Evolutionary conservation across 2,113 vertebrate species (phyloP).

Genomic region (Leptobrachium ailaonicum): DNA sequence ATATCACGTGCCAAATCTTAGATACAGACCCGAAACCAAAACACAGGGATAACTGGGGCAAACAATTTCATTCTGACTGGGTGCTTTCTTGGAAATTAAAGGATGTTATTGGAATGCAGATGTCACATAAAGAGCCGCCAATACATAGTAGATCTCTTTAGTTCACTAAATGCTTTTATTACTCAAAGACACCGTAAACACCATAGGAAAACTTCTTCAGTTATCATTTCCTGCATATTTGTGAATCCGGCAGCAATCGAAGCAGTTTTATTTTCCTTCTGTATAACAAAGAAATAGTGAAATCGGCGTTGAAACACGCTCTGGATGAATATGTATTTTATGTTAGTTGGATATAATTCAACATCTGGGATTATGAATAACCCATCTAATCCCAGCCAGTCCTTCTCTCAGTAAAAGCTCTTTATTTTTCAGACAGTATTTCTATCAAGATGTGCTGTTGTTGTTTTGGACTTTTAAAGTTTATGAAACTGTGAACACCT

Average conservation of each 20-base stretch:
- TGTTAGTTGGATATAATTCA: slow-evolving; percentile 41
- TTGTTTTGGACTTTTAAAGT: slow-evolving; percentile 28
- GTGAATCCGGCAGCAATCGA: slow-evolving; percentile 9
- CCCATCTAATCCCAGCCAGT: slow-evolving; percentile 44
- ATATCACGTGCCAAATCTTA: too few species aligned
- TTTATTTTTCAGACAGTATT: slow-evolving; percentile 44
- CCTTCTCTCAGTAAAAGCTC: slow-evolving; percentile 17
- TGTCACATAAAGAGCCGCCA: slow-evolving; percentile 39
- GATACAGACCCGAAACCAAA: background rate
- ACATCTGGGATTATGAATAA: slow-evolving; percentile 51
- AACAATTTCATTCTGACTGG: slow-evolving; percentile 23
- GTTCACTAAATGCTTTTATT: slow-evolving; percentile 30
- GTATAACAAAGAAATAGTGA: slow-evolving; percentile 32
- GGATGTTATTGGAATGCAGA: slow-evolving; percentile 45
- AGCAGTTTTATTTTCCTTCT: slow-evolving; percentile 17
- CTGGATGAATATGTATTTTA: slow-evolving; percentile 45
- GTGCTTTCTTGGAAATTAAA: slow-evolving; percentile 33
- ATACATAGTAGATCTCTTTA: slow-evolving; percentile 18
- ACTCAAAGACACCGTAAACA: slow-evolving; percentile 34
- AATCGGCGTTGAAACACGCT: slow-evolving; percentile 22
- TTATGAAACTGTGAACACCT: slow-evolving; percentile 10
- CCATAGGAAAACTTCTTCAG: slow-evolving; percentile 44
- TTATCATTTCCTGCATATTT: slow-evolving; percentile 33
- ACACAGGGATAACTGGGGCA: slow-evolving; percentile 6
- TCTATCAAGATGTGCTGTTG: slow-evolving; percentile 40